Base-by-base conservation (phyloP, 1,140 invertebrate genomes). In the Neelides sp. region DNA sequence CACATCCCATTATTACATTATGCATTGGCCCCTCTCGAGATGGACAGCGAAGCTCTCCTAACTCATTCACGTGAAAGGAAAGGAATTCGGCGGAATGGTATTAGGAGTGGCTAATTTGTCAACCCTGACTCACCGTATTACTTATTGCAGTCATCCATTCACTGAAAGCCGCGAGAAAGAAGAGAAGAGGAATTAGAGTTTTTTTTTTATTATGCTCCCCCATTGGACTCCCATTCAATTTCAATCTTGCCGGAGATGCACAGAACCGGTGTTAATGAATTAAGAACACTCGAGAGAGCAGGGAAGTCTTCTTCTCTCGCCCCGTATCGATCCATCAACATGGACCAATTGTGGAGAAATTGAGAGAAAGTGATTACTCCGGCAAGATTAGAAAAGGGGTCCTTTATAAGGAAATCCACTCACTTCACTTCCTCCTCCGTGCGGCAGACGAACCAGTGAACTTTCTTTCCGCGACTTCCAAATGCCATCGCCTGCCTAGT, bases 141-240 rank as follows among this genome's bases (percentile, higher is more conserved):
- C 74, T 75, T 53, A 79, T 80, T n/a, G 78, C 78, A 53, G 75
- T 71, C 69, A 79, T 76, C 78, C 78, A 79, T 51, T 79, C 78
- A 66, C 78, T 78, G 20, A 15, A 50, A 15, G 42, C 15, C 28
- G 63, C 27, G 63, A 63, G 47, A 56, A 62, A 66, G 61, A 63
- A 62, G 55, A 64, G 56, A 59, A 46, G 58, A 19, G n/a, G 20
- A 37, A 37, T 32, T 43, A 30, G 43, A 30, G 45, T 13, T 24
- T 27, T 13, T 22, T 20, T 17, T 15, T 39, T 7, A 15, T 39
- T 20, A 7, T 7, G 10, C 8, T 15, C 8, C 8, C 8, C 8
- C 19, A 15, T 15, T 39, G 37, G 19, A 7, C 19, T 39, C 37
- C 8, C 10, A 20, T 39, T 39, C 24, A 20, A 13, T 4, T 41